These are phyloP conservation scores for Varanus salvator DNA, from an alignment of 2,113 vertebrate genomes.

Conservation along the genomic window DNA sequence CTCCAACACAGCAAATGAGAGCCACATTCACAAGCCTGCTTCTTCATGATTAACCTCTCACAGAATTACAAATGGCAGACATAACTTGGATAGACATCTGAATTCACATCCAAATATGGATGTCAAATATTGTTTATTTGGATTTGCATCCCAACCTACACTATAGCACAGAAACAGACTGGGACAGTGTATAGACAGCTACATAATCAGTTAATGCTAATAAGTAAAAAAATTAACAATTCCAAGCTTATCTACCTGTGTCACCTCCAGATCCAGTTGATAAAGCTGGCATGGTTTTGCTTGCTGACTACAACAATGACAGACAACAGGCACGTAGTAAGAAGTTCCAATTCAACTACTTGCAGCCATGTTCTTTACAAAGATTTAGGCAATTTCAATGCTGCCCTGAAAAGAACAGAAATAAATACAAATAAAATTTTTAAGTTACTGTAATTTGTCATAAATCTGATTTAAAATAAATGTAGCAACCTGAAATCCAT, in stretches of 20 bases:
- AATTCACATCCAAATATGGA: background rate
- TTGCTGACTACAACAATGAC: slow-evolving; percentile 39
- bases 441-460: slow-evolving; percentile 51
- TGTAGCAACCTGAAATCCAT: slow-evolving; percentile 9
- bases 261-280: slow-evolving; percentile 82
- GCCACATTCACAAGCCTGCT: too few relatives aligned
- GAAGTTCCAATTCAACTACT: slow-evolving; percentile 54
- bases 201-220: background rate
- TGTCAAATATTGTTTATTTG: background rate
- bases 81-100: background rate
- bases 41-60: background rate
- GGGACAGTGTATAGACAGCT: too few relatives aligned
- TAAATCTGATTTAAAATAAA: slow-evolving; percentile 3
- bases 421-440: slow-evolving; percentile 64
- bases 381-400: slow-evolving; percentile 57
- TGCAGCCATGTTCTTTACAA: slow-evolving; percentile 52
- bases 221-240: background rate
- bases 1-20: background rate
- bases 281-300: slow-evolving; percentile 83
- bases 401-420: slow-evolving; percentile 75
- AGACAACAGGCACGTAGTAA: slow-evolving; percentile 36
- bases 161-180: background rate
- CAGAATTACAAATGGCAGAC: background rate
- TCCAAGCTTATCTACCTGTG: slow-evolving; percentile 72
- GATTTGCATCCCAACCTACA: background rate